Conservation (phyloP, 64 coral and sea anemone genomes). For the Montipora efflorescens region DNA sequence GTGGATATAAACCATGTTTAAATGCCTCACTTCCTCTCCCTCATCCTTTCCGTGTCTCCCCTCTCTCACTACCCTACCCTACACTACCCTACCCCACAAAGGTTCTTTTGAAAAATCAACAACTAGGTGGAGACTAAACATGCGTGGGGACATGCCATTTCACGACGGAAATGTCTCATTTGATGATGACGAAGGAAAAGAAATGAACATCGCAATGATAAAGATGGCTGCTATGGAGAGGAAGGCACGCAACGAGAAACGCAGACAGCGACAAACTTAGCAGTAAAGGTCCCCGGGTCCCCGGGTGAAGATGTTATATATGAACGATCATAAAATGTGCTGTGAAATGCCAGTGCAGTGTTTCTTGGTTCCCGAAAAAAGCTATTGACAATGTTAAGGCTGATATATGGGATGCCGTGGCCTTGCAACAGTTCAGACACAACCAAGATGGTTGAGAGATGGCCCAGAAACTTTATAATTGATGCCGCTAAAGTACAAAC, state of each 20-base stretch:
- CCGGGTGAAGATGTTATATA: conserved; percentile 8
- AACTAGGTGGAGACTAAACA: conserved; percentile 2
- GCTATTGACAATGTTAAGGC: no score
- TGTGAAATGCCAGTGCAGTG: background rate
- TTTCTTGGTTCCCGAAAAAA: no score
- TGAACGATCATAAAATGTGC: background rate
- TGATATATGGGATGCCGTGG: no score
- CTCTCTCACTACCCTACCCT: no score
- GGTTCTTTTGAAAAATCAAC: background rate
- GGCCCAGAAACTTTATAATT: no score
- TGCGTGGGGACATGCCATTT: background rate
- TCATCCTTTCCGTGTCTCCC: no score
- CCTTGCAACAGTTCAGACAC: no score
- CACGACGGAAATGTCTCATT: background rate
- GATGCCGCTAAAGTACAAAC: no score
- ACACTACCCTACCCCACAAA: no score
- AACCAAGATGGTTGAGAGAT: no score
- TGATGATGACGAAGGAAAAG: background rate
- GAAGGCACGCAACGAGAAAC: background rate
- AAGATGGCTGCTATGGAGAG: background rate
- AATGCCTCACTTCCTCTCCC: no score
- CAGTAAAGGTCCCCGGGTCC: background rate
- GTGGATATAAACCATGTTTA: no score
- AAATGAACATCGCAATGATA: background rate
- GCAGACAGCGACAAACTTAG: background rate